phyloP scores from a whole-genome alignment of 2,888 invertebrate genomes.

The Palloptera scutellata region DNA sequence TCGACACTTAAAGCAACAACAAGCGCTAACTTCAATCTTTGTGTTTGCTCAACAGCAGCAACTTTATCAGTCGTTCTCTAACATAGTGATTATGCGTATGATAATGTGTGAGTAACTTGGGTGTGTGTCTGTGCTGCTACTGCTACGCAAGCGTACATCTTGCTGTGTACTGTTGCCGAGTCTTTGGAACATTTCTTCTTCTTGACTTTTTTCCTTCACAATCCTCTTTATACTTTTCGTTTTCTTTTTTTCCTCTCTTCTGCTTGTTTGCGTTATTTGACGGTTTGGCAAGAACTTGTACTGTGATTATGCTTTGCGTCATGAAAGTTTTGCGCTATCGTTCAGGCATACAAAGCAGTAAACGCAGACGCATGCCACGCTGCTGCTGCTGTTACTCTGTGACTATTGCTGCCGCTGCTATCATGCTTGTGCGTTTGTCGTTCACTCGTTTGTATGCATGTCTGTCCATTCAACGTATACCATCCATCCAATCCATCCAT shows the following conservation, averaged over 20 bases:
- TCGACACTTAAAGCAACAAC: too few species aligned
- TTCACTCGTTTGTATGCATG: not conserved
- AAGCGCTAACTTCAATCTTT: too few species aligned
- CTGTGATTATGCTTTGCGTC: too few species aligned
- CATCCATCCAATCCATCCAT: not conserved
- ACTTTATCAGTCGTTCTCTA: not conserved
- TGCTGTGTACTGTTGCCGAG: not conserved
- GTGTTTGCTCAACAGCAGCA: conserved; percentile 12
- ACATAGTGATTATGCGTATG: not conserved
- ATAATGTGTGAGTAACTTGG: conserved; percentile 14
- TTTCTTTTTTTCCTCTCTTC: not conserved
- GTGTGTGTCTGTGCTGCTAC: not conserved
- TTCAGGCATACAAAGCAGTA: not conserved
- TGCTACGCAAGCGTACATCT: not conserved
- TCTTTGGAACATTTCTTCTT: not conserved
- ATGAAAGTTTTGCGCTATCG: too few species aligned
- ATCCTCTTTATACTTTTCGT: not conserved
- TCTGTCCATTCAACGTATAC: not conserved
- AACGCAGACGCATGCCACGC: not conserved
- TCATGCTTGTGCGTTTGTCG: not conserved
- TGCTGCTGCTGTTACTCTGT: conserved; percentile 11
- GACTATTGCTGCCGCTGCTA: conserved; percentile 1
- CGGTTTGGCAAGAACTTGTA: not conserved
- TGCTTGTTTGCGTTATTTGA: not conserved
- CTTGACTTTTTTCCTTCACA: not conserved